Base-by-base conservation (phyloP, 2,797 vertebrate species). In the Okamejei kenojei region DNA sequence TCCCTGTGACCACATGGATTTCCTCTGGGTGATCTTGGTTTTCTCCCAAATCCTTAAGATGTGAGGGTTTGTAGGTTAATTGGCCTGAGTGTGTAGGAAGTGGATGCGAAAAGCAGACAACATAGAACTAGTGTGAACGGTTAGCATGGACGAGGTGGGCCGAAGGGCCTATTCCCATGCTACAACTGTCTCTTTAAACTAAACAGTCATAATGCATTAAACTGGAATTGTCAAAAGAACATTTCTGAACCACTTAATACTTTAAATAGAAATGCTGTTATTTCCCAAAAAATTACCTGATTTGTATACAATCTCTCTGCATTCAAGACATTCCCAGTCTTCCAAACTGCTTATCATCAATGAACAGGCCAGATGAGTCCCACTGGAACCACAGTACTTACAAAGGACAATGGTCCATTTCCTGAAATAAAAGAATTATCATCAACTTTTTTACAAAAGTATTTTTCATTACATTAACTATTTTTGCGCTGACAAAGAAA, bases 311-410 rank as follows among this genome's bases (percentile, higher is more conserved):
- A 97, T 97, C 94, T 95, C 94, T 5, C 95, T 96, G 95, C 99
- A 99, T 94, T 98, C 98, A 32, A 91, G 1, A 94, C 99, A 99
- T 79, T 97, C 97, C 99, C 99, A 99, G 94, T 97, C 96, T 82
- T 95, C 95, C 93, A 97, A 96, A 93, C 97, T 94, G 84, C 96
- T 74, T 63, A 93, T 95, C 93, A 99, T 93, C 54, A 95, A 96
- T 0, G 98, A 98, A 95, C 98, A 99, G 73, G 97, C 98, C 94
- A 98, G 95, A 94, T 99, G 99, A 88, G 98, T 99, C 93, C 98
- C 98, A 32, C 95, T 96, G 93, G 99, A 99, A 63, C 99, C 98
- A 74, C 99, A 99, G 82, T 96, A 97, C 78, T 96, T 96, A 94
- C 98, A 99, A 80, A 97, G 97, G 38, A 98, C 95, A 94, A 99